Evolutionary conservation across 2,797 vertebrate genomes (phyloP).

Genomic region (Mionectes olivaceus): DNA sequence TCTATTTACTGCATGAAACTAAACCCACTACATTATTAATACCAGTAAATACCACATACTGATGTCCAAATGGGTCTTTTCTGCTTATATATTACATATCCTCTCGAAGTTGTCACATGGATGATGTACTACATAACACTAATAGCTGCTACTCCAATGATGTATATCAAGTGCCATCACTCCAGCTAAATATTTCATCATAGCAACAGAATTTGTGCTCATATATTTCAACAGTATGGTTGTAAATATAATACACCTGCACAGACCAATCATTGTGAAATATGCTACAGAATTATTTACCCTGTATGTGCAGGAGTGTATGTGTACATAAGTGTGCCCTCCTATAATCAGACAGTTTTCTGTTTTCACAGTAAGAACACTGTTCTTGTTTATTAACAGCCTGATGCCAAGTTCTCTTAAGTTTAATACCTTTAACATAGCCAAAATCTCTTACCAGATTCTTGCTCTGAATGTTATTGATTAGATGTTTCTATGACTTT

Average conservation of each 20-base stretch:
- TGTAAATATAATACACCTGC: conserved; percentile 44
- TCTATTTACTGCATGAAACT: conserved; percentile 43
- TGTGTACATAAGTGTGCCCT: background rate
- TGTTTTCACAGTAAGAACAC: background rate
- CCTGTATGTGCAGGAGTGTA: background rate
- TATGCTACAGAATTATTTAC: background rate
- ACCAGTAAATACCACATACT: conserved; percentile 57
- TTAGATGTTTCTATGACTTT: background rate
- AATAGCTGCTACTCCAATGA: conserved; percentile 71
- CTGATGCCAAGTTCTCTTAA: background rate
- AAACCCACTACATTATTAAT: conserved; percentile 67
- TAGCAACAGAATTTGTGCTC: background rate
- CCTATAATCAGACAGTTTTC: background rate
- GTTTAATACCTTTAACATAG: background rate
- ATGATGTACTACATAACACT: conserved; percentile 61
- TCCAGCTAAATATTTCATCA: conserved; percentile 63
- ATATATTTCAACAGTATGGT: conserved; percentile 24
- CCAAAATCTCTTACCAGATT: background rate
- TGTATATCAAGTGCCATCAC: conserved; percentile 60
- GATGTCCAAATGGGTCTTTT: conserved; percentile 51
- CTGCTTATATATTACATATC: conserved; percentile 64
- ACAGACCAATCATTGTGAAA: background rate
- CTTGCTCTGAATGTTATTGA: background rate
- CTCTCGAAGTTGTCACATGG: conserved; percentile 60
- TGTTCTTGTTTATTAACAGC: background rate